Conservation (phyloP, 2,888 invertebrate species). For the Philereme transversata region DNA sequence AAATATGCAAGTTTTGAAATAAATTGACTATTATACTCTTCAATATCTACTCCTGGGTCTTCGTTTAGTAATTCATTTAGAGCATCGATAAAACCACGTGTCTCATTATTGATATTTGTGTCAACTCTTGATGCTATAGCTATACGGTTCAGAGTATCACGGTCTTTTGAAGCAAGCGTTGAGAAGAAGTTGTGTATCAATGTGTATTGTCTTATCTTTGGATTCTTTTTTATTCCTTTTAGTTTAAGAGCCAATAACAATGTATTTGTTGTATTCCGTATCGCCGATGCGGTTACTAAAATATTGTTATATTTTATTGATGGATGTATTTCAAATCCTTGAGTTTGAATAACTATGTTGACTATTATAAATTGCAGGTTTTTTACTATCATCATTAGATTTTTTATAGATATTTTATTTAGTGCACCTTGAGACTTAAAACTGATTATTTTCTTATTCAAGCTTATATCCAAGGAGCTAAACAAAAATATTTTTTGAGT, state of each 20-base stretch:
- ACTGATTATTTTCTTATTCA: not conserved
- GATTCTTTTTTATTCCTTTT: conserved; percentile 39
- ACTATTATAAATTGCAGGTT: conserved; percentile 33
- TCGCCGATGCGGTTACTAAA: conserved; percentile 43
- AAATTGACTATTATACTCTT: conserved; percentile 43
- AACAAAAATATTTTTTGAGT: not conserved
- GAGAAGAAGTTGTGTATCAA: conserved; percentile 58
- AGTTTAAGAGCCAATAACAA: conserved; percentile 54
- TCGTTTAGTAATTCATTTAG: conserved; percentile 59
- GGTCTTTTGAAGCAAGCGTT: conserved; percentile 52
- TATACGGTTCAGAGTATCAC: conserved; percentile 52
- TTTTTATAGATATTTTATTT: conserved; percentile 6
- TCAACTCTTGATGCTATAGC: conserved; percentile 46
- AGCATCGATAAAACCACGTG: conserved; percentile 46
- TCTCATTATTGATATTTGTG: conserved; percentile 47
- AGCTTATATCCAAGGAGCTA: not conserved
- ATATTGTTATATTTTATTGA: conserved; percentile 45
- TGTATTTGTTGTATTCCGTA: conserved; percentile 52
- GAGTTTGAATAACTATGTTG: conserved; percentile 25
- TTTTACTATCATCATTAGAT: conserved; percentile 22
- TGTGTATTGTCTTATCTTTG: conserved; percentile 50
- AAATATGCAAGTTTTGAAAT: conserved; percentile 47
- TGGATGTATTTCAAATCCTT: conserved; percentile 45
- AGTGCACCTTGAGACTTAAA: conserved; percentile 5
- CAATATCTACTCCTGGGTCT: conserved; percentile 41